Percentiles rank a stretch among this genome's conserved stretches.
These are phyloP conservation scores for Brachypodius melanocephalos DNA, from an alignment of 2,113 vertebrate genomes.

Conservation along the genomic window DNA sequence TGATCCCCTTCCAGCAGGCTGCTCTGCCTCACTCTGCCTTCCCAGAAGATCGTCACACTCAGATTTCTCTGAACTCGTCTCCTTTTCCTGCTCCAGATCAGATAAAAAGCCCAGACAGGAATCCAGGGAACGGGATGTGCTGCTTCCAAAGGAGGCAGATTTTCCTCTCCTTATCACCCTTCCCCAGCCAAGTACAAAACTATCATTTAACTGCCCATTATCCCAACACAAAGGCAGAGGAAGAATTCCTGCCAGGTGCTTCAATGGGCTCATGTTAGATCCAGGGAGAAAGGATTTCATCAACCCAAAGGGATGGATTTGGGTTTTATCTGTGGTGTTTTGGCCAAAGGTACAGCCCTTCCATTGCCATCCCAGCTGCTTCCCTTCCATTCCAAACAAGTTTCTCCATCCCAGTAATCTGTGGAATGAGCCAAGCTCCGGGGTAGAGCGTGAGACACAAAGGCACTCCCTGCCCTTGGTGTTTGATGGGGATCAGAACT, in stretches of 20 bases:
- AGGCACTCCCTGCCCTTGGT: neutral
- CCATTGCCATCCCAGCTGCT: accelerated
- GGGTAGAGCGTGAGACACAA: neutral
- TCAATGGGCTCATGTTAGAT: accelerated
- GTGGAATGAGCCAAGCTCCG: neutral
- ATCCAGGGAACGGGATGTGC: neutral
- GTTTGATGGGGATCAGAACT: neutral
- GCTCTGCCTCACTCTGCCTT: neutral
- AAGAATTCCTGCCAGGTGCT: neutral
- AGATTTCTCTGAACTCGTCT: neutral
- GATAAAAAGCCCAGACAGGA: neutral
- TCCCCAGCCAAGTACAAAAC: neutral
- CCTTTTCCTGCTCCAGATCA: neutral
- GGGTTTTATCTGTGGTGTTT: neutral
- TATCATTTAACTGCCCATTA: neutral
- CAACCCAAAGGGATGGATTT: neutral
- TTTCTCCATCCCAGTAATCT: neutral
- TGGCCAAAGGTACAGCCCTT: neutral
- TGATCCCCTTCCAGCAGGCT: neutral
- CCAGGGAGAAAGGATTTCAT: neutral
- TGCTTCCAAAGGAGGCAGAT: neutral
- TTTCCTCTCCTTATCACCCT: neutral
- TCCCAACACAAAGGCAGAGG: neutral
- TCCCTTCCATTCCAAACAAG: neutral
- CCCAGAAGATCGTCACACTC: neutral